Conservation (phyloP, 2,797 vertebrate genomes). For the Eulemur coronatus region DNA sequence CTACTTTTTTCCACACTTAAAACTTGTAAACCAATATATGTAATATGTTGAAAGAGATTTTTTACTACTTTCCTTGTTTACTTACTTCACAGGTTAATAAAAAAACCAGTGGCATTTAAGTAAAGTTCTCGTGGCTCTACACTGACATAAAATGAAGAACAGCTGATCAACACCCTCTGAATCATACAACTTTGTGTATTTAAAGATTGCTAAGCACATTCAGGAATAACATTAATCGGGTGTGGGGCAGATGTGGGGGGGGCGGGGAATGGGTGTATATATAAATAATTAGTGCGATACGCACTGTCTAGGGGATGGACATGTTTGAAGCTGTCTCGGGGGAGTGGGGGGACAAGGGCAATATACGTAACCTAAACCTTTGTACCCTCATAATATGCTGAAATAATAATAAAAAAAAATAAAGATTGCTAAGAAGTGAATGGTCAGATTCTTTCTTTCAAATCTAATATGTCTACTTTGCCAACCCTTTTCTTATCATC, state of each 20-base stretch:
- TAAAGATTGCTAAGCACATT: not conserved
- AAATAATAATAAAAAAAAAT: not conserved
- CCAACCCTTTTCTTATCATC: not conserved
- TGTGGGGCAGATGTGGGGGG: no score
- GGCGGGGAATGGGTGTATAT: no score
- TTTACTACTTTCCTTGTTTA: not conserved
- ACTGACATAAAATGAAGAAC: not conserved
- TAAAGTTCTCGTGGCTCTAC: not conserved
- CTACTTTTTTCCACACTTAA: not conserved
- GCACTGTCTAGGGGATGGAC: no score
- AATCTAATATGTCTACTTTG: not conserved
- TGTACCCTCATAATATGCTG: no score
- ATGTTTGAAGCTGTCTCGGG: no score
- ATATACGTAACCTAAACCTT: no score
- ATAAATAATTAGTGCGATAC: no score
- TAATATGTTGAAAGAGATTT: not conserved
- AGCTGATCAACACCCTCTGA: not conserved
- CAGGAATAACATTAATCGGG: no score
- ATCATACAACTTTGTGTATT: not conserved
- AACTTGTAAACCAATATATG: not conserved
- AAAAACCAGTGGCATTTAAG: not conserved
- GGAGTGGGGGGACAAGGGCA: no score
- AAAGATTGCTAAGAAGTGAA: not conserved
- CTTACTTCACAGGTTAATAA: conserved; percentile 28
- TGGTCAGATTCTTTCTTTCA: not conserved